phyloP scores from a whole-genome alignment of 2,797 vertebrate genomes.

The Dendrocincla tyrannina region DNA sequence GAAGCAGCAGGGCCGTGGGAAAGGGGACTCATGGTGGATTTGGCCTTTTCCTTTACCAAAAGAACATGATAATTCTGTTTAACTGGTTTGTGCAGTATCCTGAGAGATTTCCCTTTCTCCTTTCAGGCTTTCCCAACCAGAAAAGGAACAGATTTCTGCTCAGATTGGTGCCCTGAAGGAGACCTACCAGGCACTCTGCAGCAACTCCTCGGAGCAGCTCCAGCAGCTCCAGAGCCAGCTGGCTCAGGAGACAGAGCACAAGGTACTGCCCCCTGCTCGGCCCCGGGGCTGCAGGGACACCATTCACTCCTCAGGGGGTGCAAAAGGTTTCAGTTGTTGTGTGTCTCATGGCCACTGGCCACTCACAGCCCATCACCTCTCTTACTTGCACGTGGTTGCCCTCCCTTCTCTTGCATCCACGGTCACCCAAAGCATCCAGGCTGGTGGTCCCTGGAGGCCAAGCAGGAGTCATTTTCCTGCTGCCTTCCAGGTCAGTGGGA shows the following conservation, averaged over 20 bases:
- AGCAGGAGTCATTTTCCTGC: not conserved
- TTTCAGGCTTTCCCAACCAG: conserved; percentile 86
- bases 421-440: conserved; percentile 5
- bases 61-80: fast-evolving
- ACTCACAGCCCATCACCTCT: conserved; percentile 61
- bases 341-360: conserved; percentile 51
- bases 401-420: conserved; percentile 5
- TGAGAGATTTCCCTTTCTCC: not conserved
- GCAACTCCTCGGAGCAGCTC: conserved; percentile 85
- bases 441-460: conserved; percentile 35
- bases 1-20: not conserved
- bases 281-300: not conserved
- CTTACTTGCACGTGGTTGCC: conserved; percentile 37
- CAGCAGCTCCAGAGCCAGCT: conserved; percentile 91
- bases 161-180: conserved; percentile 85
- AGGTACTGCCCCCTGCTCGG: conserved; percentile 81
- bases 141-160: conserved; percentile 84
- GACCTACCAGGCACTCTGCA: conserved; percentile 87
- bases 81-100: not conserved
- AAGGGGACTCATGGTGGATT: not conserved
- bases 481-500: not conserved
- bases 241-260: conserved; percentile 91
- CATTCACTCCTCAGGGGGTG: not conserved
- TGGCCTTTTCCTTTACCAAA: not conserved
- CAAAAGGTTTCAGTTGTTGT: not conserved